phyloP scores from a whole-genome alignment of 2,797 vertebrate species.

The Gymnodraco acuticeps region DNA sequence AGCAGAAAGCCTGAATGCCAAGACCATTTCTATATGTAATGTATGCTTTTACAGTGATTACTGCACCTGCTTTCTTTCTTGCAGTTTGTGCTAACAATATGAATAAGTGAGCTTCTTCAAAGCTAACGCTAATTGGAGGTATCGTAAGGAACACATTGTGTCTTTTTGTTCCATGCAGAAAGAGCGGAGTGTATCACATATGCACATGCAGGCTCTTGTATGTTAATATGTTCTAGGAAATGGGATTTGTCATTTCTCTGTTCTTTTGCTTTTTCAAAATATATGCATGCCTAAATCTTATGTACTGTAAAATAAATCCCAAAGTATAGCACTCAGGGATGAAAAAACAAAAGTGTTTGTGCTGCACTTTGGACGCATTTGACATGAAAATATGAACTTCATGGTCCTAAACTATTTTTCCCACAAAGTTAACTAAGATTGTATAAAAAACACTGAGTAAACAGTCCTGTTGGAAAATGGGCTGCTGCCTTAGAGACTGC shows the following conservation, averaged over 20 bases:
- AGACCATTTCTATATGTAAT: slow-evolving; percentile 65
- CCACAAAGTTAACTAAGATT: slow-evolving; percentile 25
- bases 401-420: slow-evolving; percentile 25
- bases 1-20: slow-evolving; percentile 53
- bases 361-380: background rate
- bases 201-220: slow-evolving; percentile 27
- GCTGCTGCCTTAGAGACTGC: slow-evolving; percentile 37
- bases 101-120: slow-evolving; percentile 36
- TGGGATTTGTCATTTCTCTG: slow-evolving; percentile 40
- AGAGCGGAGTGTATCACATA: slow-evolving; percentile 17
- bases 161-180: slow-evolving; percentile 41
- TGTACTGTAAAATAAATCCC: slow-evolving; percentile 2
- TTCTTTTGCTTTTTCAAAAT: slow-evolving; percentile 41
- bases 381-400: slow-evolving; percentile 25
- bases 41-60: slow-evolving; percentile 72
- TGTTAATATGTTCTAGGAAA: slow-evolving; percentile 57
- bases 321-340: background rate
- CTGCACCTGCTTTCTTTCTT: slow-evolving; percentile 38
- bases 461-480: slow-evolving; percentile 48
- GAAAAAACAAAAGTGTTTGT: background rate
- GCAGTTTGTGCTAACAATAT: slow-evolving; percentile 43
- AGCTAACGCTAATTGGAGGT: slow-evolving; percentile 29
- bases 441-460: slow-evolving; percentile 11
- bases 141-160: slow-evolving; percentile 39
- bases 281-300: slow-evolving; percentile 17